Percentiles rank a stretch among this genome's conserved stretches.
phyloP scores from a whole-genome alignment of 2,113 vertebrate species.

The Zapus hudsonius region DNA sequence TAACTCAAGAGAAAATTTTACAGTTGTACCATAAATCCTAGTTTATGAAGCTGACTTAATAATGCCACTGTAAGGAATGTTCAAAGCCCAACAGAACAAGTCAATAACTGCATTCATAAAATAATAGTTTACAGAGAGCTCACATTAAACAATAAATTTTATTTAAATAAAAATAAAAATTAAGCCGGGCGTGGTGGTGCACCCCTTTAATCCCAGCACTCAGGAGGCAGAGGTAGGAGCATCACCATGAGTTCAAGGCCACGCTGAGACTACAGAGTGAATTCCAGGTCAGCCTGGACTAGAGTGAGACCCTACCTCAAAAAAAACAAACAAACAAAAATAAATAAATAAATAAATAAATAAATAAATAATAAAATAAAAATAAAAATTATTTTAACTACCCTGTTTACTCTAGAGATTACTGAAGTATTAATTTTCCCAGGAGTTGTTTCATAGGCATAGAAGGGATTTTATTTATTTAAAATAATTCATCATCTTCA shows the following conservation, averaged over 20 bases:
- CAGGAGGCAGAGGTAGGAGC: no score
- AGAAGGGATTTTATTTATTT: conserved; percentile 1
- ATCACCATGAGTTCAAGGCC: no score
- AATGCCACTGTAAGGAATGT: not conserved
- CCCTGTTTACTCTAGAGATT: not conserved
- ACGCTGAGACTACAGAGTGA: no score
- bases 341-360: no score
- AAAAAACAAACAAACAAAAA: no score
- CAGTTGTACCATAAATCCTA: not conserved
- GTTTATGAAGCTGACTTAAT: not conserved
- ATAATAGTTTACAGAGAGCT: not conserved
- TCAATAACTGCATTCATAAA: conserved; percentile 27
- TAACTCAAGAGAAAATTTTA: conserved; percentile 12
- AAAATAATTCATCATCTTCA: not conserved
- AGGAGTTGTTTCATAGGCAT: not conserved
- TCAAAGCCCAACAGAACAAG: not conserved
- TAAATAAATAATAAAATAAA: no score
- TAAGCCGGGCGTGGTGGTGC: no score
- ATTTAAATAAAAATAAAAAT: not conserved
- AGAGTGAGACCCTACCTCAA: no score
- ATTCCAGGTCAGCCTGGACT: no score
- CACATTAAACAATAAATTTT: no score
- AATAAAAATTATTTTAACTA: not conserved
- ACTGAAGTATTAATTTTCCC: not conserved
- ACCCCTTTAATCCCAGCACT: no score